These are phyloP conservation scores for Ivindomyrus marchei DNA, from an alignment of 2,113 vertebrate species.

Conservation along the genomic window DNA sequence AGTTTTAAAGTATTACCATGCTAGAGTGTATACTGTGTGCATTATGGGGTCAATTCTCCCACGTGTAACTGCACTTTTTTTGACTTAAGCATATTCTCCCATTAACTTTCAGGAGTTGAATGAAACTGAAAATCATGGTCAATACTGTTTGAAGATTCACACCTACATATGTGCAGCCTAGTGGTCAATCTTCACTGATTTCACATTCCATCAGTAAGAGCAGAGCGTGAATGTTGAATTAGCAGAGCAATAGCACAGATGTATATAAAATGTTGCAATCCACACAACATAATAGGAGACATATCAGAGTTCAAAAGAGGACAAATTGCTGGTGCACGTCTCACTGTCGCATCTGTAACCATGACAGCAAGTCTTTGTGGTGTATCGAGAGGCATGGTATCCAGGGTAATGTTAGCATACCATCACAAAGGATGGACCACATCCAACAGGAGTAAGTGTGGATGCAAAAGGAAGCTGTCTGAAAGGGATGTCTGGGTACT, in stretches of 20 bases:
- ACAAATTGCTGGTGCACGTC: neutral
- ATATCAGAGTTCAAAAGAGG: neutral
- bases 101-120: neutral
- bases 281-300: neutral
- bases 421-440: neutral
- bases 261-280: neutral
- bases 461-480: neutral
- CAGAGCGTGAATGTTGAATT: neutral
- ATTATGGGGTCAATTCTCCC: neutral
- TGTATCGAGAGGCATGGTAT: neutral
- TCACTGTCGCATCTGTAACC: neutral
- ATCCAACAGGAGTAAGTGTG: neutral
- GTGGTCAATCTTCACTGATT: neutral
- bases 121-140: neutral
- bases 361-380: neutral
- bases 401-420: neutral
- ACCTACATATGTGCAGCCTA: neutral
- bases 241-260: neutral
- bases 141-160: neutral
- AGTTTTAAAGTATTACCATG: neutral
- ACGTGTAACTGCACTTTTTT: neutral
- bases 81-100: neutral
- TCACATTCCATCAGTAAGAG: neutral
- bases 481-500: neutral
- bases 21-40: neutral